Conservation (phyloP, 2,797 vertebrate species). For the Syngnathus rostellatus region DNA sequence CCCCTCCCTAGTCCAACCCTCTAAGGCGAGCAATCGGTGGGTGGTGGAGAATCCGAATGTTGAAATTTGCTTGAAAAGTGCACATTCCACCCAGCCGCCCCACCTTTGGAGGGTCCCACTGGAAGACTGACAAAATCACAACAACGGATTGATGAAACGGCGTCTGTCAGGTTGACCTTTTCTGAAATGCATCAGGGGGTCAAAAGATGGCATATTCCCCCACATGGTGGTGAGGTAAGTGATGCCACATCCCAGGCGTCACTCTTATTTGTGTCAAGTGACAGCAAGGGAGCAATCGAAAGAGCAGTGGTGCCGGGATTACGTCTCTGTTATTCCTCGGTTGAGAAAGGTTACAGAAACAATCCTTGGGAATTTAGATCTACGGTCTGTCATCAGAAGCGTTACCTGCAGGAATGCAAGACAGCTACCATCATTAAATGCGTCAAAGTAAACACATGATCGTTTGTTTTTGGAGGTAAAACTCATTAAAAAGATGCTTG, state of each 20-base stretch:
- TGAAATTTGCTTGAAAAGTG: constrained; percentile 37
- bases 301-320: constrained; percentile 56
- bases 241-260: constrained; percentile 51
- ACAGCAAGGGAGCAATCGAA: constrained; percentile 58
- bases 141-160: constrained; percentile 60
- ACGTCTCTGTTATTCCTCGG: constrained; percentile 63
- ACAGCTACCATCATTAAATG: constrained; percentile 37
- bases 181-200: constrained; percentile 70
- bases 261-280: constrained; percentile 63
- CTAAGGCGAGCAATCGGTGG: constrained; percentile 33
- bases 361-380: constrained; percentile 60
- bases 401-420: constrained; percentile 35
- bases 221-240: constrained; percentile 48
- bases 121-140: constrained; percentile 58
- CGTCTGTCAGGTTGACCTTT: constrained; percentile 76
- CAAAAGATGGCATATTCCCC: constrained; percentile 59
- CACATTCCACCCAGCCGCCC: constrained; percentile 11
- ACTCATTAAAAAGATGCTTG: constrained; percentile 31
- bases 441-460: constrained; percentile 23
- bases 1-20: constrained; percentile 23
- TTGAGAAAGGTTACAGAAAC: constrained; percentile 67
- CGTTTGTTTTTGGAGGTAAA: constrained; percentile 27
- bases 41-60: constrained; percentile 46
- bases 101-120: constrained; percentile 38
- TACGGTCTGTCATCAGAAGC: constrained; percentile 47